phyloP scores from a whole-genome alignment of 2,888 invertebrate genomes.

The Tetropium fuscum region DNA sequence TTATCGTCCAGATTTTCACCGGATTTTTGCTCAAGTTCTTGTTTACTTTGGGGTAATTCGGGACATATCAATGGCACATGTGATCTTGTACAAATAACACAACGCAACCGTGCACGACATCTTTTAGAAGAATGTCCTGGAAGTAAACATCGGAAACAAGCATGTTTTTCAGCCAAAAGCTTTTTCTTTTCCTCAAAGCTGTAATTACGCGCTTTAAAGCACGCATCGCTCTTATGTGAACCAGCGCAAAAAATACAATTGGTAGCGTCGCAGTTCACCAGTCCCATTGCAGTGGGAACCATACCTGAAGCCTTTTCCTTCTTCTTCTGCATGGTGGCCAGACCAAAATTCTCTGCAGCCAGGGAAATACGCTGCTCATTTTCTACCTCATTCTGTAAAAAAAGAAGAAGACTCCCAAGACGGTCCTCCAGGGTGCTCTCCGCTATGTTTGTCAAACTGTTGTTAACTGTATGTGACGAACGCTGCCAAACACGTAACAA shows the following conservation, averaged over 20 bases:
- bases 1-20: too few relatives aligned
- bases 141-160: slow-evolving; percentile 9
- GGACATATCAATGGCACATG: slow-evolving; percentile 12
- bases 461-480: too few relatives aligned
- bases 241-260: slow-evolving; percentile 22
- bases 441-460: too few relatives aligned
- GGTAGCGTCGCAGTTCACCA: slow-evolving; percentile 15
- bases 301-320: neutral
- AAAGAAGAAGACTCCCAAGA: too few relatives aligned
- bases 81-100: slow-evolving; percentile 10
- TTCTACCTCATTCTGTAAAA: too few relatives aligned
- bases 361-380: too few relatives aligned
- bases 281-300: neutral
- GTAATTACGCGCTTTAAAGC: slow-evolving; percentile 16
- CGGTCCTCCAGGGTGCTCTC: too few relatives aligned
- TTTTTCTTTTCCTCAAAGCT: slow-evolving; percentile 18
- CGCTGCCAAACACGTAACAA: too few relatives aligned
- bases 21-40: too few relatives aligned
- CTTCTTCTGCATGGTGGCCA: too few relatives aligned
- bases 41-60: too few relatives aligned
- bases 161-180: neutral
- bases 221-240: slow-evolving; percentile 8
- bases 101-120: slow-evolving; percentile 9
- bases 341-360: too few relatives aligned
- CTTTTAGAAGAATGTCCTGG: slow-evolving; percentile 4